Percentiles rank a stretch among this genome's conserved stretches.
Conservation (phyloP, 2,797 vertebrate genomes). For the Labeo calbasu region DNA sequence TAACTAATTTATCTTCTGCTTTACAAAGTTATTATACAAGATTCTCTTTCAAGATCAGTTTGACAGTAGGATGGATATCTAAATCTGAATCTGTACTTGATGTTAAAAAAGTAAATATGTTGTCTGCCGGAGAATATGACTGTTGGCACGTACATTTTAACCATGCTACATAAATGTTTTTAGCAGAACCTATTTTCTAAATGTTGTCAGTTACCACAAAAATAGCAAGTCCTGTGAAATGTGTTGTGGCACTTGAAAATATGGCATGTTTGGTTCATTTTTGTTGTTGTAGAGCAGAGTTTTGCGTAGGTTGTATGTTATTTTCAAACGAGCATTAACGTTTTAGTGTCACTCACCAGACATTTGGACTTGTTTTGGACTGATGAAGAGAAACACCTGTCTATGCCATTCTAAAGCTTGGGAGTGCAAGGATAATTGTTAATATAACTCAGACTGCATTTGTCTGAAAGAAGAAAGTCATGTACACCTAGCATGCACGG, state of each 20-base stretch:
- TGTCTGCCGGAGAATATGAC: background rate
- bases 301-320: background rate
- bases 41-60: background rate
- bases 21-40: background rate
- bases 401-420: too few relatives aligned
- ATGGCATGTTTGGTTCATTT: background rate
- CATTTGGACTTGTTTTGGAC: background rate
- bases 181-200: too few relatives aligned
- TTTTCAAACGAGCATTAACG: background rate
- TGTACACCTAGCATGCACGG: too few relatives aligned
- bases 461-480: too few relatives aligned
- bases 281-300: background rate
- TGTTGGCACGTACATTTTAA: background rate
- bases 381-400: too few relatives aligned
- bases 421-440: too few relatives aligned
- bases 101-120: background rate
- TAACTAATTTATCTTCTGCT: background rate
- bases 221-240: background rate
- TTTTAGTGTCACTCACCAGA: background rate
- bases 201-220: background rate
- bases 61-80: background rate
- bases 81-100: background rate
- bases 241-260: background rate
- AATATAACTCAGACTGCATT: too few relatives aligned
- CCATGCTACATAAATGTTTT: background rate